A percentile compares a stretch with the other conserved stretches of the same genome.
Evolutionary conservation across 2,888 invertebrate genomes (phyloP).

Genomic region (Bruchidius siliquastri): DNA sequence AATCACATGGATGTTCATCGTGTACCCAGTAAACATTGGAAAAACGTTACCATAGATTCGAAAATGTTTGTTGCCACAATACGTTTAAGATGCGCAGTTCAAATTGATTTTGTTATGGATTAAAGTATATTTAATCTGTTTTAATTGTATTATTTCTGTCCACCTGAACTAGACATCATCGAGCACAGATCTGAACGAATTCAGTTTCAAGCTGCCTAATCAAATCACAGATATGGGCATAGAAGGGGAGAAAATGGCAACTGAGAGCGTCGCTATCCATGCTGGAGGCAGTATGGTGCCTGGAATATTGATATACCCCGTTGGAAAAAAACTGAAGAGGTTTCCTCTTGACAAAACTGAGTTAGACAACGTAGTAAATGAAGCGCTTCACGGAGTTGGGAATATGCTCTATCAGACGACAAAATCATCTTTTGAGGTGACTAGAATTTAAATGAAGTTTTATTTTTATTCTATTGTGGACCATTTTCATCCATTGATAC

Average conservation of each 20-base stretch:
- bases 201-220: background rate
- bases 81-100: too few species aligned
- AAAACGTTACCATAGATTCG: too few species aligned
- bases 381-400: background rate
- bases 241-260: background rate
- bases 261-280: background rate
- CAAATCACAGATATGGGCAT: background rate
- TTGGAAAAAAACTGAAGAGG: background rate
- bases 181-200: background rate
- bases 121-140: too few species aligned
- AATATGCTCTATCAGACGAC: background rate
- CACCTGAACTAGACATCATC: background rate
- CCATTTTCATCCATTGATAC: too few species aligned
- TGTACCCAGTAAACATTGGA: too few species aligned
- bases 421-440: background rate
- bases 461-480: too few species aligned
- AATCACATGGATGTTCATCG: too few species aligned
- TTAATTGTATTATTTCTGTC: too few species aligned
- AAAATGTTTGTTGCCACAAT: too few species aligned
- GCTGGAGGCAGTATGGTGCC: background rate
- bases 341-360: background rate
- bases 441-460: background rate
- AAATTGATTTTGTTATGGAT: too few species aligned
- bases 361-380: background rate
- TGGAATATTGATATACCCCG: background rate